Conservation (phyloP, 2,113 vertebrate genomes). For the Strix aluco region DNA sequence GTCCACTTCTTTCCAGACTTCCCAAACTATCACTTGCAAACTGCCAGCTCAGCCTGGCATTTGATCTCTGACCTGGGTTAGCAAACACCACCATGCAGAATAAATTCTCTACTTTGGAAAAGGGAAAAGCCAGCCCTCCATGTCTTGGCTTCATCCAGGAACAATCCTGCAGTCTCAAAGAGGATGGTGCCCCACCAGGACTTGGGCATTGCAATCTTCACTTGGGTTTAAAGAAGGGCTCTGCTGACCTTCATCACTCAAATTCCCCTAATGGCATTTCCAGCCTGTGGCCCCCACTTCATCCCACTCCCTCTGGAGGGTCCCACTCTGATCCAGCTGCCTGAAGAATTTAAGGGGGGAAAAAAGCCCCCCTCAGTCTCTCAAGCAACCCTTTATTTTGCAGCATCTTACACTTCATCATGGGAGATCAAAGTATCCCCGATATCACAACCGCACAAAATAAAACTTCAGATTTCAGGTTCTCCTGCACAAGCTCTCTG, state of each 20-base stretch:
- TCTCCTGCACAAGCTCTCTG: neutral
- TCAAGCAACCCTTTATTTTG: neutral
- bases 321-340: neutral
- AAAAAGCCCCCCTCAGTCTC: neutral
- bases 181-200: neutral
- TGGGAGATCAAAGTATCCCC: neutral
- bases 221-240: neutral
- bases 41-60: neutral
- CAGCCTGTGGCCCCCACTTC: neutral
- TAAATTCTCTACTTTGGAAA: neutral
- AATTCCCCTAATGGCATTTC: neutral
- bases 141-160: neutral
- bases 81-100: neutral
- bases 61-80: neutral
- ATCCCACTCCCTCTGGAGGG: rapidly evolving
- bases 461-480: neutral
- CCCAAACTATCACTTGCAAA: neutral
- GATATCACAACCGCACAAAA: neutral
- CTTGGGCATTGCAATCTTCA: neutral
- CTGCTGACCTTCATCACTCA: rapidly evolving
- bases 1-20: neutral
- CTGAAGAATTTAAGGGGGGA: neutral
- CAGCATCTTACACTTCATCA: neutral
- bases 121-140: neutral
- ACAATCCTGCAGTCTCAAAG: neutral